A percentile compares a stretch with the other conserved stretches of the same genome.
phyloP scores from a whole-genome alignment of 2,888 invertebrate species.

The Dexiosoma caninum region DNA sequence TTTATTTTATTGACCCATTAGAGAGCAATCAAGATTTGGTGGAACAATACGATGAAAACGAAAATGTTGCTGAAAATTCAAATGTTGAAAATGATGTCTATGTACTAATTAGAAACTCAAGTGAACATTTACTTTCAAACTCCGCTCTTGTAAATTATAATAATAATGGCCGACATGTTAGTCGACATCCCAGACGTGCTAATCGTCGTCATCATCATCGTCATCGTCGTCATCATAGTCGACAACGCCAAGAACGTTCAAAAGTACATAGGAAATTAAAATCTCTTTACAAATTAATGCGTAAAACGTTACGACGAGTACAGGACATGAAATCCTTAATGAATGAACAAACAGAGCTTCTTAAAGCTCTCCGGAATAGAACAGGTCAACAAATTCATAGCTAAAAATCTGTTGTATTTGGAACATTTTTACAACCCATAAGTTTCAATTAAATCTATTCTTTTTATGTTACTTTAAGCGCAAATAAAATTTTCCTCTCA shows the following conservation, averaged over 20 bases:
- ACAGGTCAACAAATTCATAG: not conserved
- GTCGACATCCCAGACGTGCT: not conserved
- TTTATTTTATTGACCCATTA: not conserved
- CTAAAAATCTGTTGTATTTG: not conserved
- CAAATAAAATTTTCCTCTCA: no score
- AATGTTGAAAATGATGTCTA: not conserved
- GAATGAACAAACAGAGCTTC: conserved; percentile 6
- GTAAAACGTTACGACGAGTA: not conserved
- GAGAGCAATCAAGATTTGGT: not conserved
- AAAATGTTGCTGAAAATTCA: not conserved
- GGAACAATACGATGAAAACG: not conserved
- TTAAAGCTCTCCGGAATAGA: not conserved
- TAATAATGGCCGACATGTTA: no score
- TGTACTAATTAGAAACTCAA: not conserved
- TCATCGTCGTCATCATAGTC: not conserved
- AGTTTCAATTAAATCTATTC: no score
- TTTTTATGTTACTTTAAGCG: no score
- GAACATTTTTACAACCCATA: no score
- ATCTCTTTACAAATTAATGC: conserved; percentile 13
- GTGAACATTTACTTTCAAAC: not conserved
- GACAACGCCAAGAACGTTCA: not conserved
- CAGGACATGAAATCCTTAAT: conserved; percentile 13
- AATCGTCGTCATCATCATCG: not conserved
- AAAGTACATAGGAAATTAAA: not conserved
- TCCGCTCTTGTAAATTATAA: not conserved